A percentile compares a stretch with the other conserved stretches of the same genome.
phyloP scores from a whole-genome alignment of 2,888 invertebrate genomes.

The Notodonta ziczac region DNA sequence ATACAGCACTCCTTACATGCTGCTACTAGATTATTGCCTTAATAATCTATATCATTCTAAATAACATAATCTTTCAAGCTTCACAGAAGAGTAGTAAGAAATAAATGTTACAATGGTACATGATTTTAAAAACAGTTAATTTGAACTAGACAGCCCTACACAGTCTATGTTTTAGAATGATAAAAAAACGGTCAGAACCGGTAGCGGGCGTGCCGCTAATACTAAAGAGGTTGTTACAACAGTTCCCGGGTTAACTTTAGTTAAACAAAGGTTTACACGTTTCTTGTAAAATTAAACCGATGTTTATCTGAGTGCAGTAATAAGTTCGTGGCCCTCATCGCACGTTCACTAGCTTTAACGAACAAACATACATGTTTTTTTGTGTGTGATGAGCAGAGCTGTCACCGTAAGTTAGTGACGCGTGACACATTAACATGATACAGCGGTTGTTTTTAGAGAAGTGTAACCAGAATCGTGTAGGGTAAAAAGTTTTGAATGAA shows the following conservation, averaged over 20 bases:
- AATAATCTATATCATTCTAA: too few species aligned
- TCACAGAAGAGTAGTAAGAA: too few species aligned
- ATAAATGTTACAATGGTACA: too few species aligned
- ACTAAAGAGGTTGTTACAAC: conserved; percentile 68
- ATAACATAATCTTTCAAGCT: too few species aligned
- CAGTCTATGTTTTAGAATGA: conserved; percentile 49
- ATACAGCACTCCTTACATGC: too few species aligned
- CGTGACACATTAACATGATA: conserved; percentile 6
- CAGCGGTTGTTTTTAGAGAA: not conserved
- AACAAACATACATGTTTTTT: conserved; percentile 42
- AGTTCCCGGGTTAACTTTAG: conserved; percentile 48
- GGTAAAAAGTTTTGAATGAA: not conserved
- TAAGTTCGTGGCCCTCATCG: conserved; percentile 65
- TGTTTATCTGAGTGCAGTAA: conserved; percentile 74
- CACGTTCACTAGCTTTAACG: conserved; percentile 79
- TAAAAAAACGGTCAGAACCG: conserved; percentile 72
- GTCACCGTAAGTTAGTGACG: conserved; percentile 4
- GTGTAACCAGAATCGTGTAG: not conserved
- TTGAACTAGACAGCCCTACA: conserved; percentile 25
- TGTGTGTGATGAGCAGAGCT: not conserved
- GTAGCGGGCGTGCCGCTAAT: conserved; percentile 80
- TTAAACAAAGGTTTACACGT: conserved; percentile 73
- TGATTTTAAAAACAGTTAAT: too few species aligned
- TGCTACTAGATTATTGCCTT: too few species aligned
- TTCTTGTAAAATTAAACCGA: conserved; percentile 79